phyloP scores from a whole-genome alignment of 2,888 invertebrate species.

The Nephrotoma guestfalica region DNA sequence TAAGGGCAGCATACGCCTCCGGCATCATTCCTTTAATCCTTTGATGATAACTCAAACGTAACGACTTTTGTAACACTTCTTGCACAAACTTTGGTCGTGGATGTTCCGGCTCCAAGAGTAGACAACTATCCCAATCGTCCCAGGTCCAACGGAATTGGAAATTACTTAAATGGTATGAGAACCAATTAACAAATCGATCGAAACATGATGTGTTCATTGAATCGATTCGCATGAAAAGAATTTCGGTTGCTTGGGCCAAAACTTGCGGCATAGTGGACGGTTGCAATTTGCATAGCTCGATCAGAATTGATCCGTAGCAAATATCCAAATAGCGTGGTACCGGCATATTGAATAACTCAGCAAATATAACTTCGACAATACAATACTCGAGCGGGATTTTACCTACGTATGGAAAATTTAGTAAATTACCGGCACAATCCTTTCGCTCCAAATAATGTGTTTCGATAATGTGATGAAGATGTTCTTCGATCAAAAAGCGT shows the following conservation, averaged over 20 bases:
- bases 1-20: slow-evolving; percentile 64
- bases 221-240: slow-evolving; percentile 89
- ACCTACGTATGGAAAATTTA: slow-evolving; percentile 83
- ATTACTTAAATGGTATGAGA: slow-evolving; percentile 95
- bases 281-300: slow-evolving; percentile 93
- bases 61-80: slow-evolving; percentile 79
- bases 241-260: slow-evolving; percentile 93
- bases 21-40: slow-evolving; percentile 88
- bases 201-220: slow-evolving; percentile 95
- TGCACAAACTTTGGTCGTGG: slow-evolving; percentile 89
- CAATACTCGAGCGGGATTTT: slow-evolving; percentile 96
- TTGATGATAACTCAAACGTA: slow-evolving; percentile 88
- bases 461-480: slow-evolving; percentile 84
- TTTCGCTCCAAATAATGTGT: slow-evolving; percentile 79
- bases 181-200: slow-evolving; percentile 95
- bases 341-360: slow-evolving; percentile 86
- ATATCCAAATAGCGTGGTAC: slow-evolving; percentile 79
- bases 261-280: slow-evolving; percentile 96
- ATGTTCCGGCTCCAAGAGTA: slow-evolving; percentile 71
- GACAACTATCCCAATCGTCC: slow-evolving; percentile 87
- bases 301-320: slow-evolving; percentile 85
- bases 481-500: slow-evolving; percentile 93
- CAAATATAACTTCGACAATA: slow-evolving; percentile 93
- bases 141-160: slow-evolving; percentile 99
- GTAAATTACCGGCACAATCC: slow-evolving; percentile 83